Percentiles rank a stretch among this genome's conserved stretches.
Evolutionary conservation across 2,888 invertebrate species (phyloP).

Genomic region (Dichetophora obliterata): DNA sequence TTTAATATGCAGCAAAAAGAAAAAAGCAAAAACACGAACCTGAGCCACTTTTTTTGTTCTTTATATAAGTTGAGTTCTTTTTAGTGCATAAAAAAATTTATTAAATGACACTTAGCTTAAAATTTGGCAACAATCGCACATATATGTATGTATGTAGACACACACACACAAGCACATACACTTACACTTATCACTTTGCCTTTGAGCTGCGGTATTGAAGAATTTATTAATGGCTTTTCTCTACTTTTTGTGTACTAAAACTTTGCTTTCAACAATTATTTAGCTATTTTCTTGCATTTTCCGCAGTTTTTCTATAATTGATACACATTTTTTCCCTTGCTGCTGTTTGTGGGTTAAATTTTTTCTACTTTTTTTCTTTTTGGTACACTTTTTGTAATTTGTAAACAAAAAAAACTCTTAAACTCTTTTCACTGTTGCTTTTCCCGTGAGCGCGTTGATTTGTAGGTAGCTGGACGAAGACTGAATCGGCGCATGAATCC

Average conservation of each 20-base stretch:
- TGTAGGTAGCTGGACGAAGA: constrained; percentile 52
- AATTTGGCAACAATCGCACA: background rate
- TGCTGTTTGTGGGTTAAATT: constrained; percentile 16
- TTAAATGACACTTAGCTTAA: background rate
- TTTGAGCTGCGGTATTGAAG: background rate
- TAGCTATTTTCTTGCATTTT: background rate
- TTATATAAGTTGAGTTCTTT: constrained; percentile 15
- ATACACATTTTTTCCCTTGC: constrained; percentile 4
- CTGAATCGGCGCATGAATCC: constrained; percentile 46
- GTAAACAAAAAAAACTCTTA: constrained; percentile 31
- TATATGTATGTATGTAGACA: too few species aligned
- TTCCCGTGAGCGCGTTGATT: constrained; percentile 45
- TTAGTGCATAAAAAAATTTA: background rate
- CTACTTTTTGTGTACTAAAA: background rate
- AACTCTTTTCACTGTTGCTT: constrained; percentile 2
- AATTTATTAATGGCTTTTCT: background rate
- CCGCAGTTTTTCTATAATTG: background rate
- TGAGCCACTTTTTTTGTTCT: constrained; percentile 9
- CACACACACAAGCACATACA: background rate
- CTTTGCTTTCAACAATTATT: background rate
- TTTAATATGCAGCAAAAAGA: background rate
- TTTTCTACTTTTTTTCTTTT: constrained; percentile 24
- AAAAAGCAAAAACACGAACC: background rate
- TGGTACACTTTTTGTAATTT: constrained; percentile 4
- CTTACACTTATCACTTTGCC: background rate